Percentiles rank a stretch among this genome's conserved stretches.
These are phyloP conservation scores for Drosophila erecta DNA, from an alignment of 1,140 invertebrate species.

Conservation along the genomic window DNA sequence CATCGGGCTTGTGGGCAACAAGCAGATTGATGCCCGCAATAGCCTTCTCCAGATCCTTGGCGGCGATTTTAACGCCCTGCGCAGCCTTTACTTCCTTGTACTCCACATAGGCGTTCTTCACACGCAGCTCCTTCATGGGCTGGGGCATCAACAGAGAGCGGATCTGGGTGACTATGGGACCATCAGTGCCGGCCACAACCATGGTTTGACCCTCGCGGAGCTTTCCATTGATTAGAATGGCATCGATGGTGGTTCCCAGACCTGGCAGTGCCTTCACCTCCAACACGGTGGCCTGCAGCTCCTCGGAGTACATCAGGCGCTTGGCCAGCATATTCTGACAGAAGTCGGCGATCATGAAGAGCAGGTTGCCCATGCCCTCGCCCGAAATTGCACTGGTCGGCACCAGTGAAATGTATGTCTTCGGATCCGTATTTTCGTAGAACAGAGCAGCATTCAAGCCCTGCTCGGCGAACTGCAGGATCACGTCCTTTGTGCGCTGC, in stretches of 20 bases:
- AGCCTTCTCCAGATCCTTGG: conserved; percentile 98
- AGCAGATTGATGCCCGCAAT: conserved; percentile 96
- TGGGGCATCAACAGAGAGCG: conserved; percentile 98
- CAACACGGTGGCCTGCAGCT: conserved; percentile 98
- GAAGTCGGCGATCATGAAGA: conserved; percentile 96
- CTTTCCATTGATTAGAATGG: conserved; percentile 98
- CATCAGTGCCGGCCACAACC: conserved; percentile 98
- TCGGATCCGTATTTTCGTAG: conserved; percentile 97
- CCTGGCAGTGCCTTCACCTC: conserved; percentile 99
- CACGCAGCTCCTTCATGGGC: conserved; percentile 98
- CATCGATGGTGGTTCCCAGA: conserved; percentile 99
- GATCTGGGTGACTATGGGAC: conserved; percentile 98
- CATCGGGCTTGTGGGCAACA: conserved; percentile 96
- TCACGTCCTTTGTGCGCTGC: conserved; percentile 93
- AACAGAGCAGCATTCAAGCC: conserved; percentile 97
- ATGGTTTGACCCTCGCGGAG: conserved; percentile 97
- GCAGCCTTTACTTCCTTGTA: conserved; percentile 97
- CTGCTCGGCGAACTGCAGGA: conserved; percentile 98
- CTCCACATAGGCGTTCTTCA: conserved; percentile 98
- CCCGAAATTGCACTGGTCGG: conserved; percentile 98
- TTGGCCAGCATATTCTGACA: conserved; percentile 96
- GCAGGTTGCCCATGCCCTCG: conserved; percentile 99
- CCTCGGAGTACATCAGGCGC: conserved; percentile 95
- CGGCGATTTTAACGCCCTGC: conserved; percentile 99
- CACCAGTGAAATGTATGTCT: conserved; percentile 97